Evolutionary conservation across 2,888 invertebrate genomes (phyloP).

Genomic region (Deilephila elpenor): DNA sequence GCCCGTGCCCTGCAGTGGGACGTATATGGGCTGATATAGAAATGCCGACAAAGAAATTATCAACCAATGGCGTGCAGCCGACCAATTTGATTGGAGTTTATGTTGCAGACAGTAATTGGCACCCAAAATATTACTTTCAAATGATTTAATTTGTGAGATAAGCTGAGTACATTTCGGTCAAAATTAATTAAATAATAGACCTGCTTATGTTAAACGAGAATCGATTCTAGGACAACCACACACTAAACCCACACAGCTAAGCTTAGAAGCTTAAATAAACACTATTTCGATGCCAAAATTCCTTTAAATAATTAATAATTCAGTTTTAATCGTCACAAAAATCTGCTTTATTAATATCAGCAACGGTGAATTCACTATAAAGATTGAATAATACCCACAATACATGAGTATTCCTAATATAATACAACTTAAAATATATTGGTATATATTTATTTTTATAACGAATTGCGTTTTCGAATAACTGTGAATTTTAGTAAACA

Average conservation of each 20-base stretch:
- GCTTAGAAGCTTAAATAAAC: neutral
- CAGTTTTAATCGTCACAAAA: neutral
- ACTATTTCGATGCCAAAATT: conserved; percentile 9
- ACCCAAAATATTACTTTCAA: neutral
- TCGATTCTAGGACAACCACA: neutral
- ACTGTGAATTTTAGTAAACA: too few species aligned
- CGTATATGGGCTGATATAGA: too few species aligned
- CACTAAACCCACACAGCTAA: neutral
- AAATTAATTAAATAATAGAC: neutral
- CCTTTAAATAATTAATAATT: neutral
- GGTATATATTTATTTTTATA: too few species aligned
- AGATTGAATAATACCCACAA: too few species aligned
- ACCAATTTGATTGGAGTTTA: neutral
- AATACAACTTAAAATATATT: too few species aligned
- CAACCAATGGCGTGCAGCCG: neutral
- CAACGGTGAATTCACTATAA: neutral
- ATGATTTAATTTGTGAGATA: neutral
- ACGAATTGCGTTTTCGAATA: too few species aligned
- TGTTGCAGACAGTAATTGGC: neutral
- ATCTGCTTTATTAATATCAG: neutral
- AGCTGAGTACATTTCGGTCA: neutral
- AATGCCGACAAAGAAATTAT: neutral
- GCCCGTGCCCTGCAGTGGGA: too few species aligned
- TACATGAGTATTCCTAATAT: too few species aligned
- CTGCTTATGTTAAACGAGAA: neutral